These are phyloP conservation scores for Antennarius maculatus DNA, from an alignment of 2,797 vertebrate species.

Conservation along the genomic window DNA sequence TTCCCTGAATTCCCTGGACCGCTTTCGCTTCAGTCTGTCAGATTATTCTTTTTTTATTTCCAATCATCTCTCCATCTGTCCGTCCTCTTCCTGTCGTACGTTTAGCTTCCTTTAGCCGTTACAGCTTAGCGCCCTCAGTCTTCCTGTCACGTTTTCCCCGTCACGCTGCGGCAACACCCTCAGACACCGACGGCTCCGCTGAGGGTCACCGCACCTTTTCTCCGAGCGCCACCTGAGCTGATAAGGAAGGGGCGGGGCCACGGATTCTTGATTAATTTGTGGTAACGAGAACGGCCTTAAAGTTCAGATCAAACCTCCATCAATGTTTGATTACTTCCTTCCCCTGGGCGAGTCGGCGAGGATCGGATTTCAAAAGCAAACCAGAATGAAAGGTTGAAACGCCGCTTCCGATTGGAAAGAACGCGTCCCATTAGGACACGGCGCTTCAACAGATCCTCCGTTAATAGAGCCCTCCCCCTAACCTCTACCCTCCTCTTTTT, in stretches of 20 bases:
- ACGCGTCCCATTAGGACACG: neutral
- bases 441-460: slow-evolving; percentile 2
- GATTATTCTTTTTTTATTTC: slow-evolving; percentile 48
- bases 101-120: slow-evolving; percentile 17
- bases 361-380: slow-evolving; percentile 30
- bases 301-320: slow-evolving; percentile 20
- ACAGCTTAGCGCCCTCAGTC: slow-evolving; percentile 29
- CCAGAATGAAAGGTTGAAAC: slow-evolving; percentile 16
- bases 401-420: slow-evolving; percentile 25
- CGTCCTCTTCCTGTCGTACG: slow-evolving; percentile 15
- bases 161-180: slow-evolving; percentile 20
- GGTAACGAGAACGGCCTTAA: slow-evolving; percentile 6
- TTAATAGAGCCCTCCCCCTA: neutral
- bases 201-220: neutral
- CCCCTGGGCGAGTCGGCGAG: neutral
- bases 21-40: slow-evolving; percentile 35
- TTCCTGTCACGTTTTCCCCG: slow-evolving; percentile 24
- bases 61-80: slow-evolving; percentile 43
- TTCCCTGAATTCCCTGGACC: slow-evolving; percentile 24
- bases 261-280: slow-evolving; percentile 48
- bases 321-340: slow-evolving; percentile 40
- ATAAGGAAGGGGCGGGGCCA: neutral
- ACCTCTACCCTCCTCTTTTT: neutral
- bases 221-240: neutral
- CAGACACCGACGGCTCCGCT: slow-evolving; percentile 14